These are phyloP conservation scores for Natator depressus DNA, from an alignment of 2,113 vertebrate species.

Conservation along the genomic window DNA sequence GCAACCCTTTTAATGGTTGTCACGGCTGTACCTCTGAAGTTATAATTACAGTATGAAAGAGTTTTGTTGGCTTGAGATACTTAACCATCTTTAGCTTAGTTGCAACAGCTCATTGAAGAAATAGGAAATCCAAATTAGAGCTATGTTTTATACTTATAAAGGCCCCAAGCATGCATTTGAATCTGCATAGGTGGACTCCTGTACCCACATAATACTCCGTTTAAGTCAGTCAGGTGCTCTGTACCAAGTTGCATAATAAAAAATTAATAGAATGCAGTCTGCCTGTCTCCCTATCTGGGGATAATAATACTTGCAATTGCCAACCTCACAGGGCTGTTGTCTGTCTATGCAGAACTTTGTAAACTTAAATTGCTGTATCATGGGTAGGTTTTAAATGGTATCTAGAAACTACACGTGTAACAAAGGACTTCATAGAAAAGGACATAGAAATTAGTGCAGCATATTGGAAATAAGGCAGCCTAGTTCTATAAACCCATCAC, in stretches of 20 bases:
- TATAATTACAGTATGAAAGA: background rate
- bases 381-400: background rate
- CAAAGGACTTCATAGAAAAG: background rate
- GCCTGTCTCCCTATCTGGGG: too few relatives aligned
- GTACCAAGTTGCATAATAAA: background rate
- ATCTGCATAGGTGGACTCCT: background rate
- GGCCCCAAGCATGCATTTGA: background rate
- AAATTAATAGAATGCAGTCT: too few relatives aligned
- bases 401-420: background rate
- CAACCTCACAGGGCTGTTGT: background rate
- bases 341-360: background rate
- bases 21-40: background rate
- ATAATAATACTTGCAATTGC: too few relatives aligned
- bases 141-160: background rate
- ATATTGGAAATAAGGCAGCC: background rate
- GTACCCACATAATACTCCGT: background rate
- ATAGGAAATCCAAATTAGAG: background rate
- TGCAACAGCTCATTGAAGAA: background rate
- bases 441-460: background rate
- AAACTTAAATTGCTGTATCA: background rate
- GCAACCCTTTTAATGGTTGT: background rate
- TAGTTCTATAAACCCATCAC: background rate
- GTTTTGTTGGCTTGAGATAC: rapidly evolving
- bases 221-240: background rate
- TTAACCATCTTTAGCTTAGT: background rate